Evolutionary conservation across 1,140 invertebrate species (phyloP), one percentile per base, ranked within the genome.

Genomic region (Gonioctena quinquepunctata): DNA sequence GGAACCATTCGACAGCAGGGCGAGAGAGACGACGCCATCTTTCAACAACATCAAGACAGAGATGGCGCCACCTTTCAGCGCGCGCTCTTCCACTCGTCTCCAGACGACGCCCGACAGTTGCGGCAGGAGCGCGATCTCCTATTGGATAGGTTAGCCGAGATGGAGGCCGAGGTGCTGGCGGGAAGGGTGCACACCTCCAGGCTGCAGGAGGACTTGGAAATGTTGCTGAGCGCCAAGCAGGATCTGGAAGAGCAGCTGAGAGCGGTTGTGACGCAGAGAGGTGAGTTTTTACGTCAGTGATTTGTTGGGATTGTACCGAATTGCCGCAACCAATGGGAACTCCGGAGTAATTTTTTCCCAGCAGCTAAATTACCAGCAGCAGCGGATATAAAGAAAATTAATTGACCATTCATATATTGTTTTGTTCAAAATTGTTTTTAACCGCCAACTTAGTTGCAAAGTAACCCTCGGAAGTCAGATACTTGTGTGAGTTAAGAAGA

Each of bases 71-170:
- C 83, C 3, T 88, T 88, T 70, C 81, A 85, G 26, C 78, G 85
- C 3, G 83, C 83, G 1, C 70, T 88, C 23, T 84, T 84, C 13
- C 78, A 79, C 57, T 79, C 79, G 1, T 82, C 81, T 0, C 79
- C 80, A n/a, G 83, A 85, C 18, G 85, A 86, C 65, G 73, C 86
- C 48, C 78, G 84, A 3, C 84, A 87, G 57, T 80, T 94, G 50
- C 87, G 89, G 3, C 85, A 85, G 42, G 92, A 94, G 76, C 87
- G 91, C n/a, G 90, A 93, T 77, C 84, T 89, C 4, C 79, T 93
- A 50, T 79, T 93, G 27, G 88, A 91, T 54, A 65, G 72, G 61
- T 42, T 75, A 64, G 73, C 70, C 13, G 73, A 75, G 50, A 75
- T 75, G 73, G 73, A 75, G 65, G 73, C 73, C 11, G 90, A 92